A percentile compares a stretch with the other conserved stretches of the same genome.
These are phyloP conservation scores for Falco biarmicus DNA, from an alignment of 2,797 vertebrate genomes.

Conservation along the genomic window DNA sequence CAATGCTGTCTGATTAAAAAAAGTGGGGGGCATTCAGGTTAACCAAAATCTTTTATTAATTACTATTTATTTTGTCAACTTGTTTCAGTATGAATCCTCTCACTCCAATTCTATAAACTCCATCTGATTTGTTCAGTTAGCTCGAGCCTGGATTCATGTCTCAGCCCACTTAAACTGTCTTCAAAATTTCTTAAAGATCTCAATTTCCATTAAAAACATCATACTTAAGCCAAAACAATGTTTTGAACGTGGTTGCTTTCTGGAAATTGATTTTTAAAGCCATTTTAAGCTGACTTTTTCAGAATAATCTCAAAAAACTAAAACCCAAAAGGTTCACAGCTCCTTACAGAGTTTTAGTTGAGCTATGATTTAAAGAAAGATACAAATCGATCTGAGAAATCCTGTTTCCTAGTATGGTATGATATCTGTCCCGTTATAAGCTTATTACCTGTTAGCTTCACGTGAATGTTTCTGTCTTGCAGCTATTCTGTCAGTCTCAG, in stretches of 20 bases:
- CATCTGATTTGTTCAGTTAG: neutral
- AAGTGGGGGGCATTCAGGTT: neutral
- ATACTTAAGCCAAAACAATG: neutral
- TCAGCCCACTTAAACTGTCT: neutral
- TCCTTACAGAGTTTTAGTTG: neutral
- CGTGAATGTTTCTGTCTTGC: conserved; percentile 24
- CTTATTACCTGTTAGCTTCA: conserved; percentile 53
- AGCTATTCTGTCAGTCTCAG: conserved; percentile 21
- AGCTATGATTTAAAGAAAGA: conserved; percentile 27
- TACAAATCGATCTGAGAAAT: conserved; percentile 39
- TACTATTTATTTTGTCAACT: neutral
- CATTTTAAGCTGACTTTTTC: neutral
- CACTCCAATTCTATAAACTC: neutral
- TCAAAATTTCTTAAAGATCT: neutral
- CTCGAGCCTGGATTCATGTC: neutral
- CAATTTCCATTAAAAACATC: neutral
- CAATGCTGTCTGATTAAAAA: neutral
- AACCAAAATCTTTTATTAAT: neutral
- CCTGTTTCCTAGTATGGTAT: conserved; percentile 31
- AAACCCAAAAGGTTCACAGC: neutral
- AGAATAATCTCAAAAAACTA: neutral
- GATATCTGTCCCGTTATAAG: neutral
- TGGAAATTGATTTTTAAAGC: neutral
- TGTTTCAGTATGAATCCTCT: neutral
- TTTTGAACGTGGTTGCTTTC: neutral